Conservation (phyloP, 2,113 vertebrate genomes). For the Athene noctua region DNA sequence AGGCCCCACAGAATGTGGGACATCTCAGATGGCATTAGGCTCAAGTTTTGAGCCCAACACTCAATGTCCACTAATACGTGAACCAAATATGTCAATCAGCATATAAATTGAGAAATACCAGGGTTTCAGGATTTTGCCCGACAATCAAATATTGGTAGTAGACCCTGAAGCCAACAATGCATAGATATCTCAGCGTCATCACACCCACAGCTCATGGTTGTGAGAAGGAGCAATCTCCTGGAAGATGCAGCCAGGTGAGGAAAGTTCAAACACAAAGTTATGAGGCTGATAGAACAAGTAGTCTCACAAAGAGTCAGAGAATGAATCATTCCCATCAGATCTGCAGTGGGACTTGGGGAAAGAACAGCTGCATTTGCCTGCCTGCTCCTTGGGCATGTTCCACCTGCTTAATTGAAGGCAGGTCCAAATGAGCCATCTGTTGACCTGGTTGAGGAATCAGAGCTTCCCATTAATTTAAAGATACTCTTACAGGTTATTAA, state of each 20-base stretch:
- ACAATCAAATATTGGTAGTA: not conserved
- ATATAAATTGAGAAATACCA: not conserved
- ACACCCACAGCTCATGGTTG: not conserved
- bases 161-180: not conserved
- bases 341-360: not conserved
- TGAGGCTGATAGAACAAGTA: not conserved
- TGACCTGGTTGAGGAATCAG: slow-evolving; percentile 20
- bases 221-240: not conserved
- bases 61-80: not conserved
- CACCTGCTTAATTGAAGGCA: slow-evolving; percentile 28
- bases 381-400: not conserved
- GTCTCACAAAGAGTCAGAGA: not conserved
- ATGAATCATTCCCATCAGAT: not conserved
- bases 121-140: not conserved
- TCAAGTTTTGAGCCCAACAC: not conserved
- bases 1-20: not conserved
- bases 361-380: slow-evolving; percentile 33
- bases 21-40: not conserved
- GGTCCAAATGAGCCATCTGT: slow-evolving; percentile 27
- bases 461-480: not conserved
- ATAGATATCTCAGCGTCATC: not conserved
- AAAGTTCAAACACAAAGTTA: not conserved
- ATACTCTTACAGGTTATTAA: slow-evolving; percentile 28
- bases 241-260: not conserved
- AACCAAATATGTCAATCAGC: not conserved